Base-by-base conservation (phyloP, 2,888 invertebrate species). In the Diarsia mendica region DNA sequence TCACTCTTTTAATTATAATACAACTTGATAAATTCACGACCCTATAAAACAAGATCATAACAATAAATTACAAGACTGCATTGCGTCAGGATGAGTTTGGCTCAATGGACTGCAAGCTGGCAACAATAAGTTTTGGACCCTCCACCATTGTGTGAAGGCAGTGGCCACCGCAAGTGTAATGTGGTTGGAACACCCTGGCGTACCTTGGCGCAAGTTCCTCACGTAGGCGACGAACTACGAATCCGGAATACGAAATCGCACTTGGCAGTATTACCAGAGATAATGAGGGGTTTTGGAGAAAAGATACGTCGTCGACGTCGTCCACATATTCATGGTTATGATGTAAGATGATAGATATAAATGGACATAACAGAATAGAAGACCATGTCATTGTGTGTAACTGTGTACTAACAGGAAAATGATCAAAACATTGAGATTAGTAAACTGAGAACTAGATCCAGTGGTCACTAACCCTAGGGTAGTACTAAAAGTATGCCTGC, bases 211-310 rank as follows among this genome's bases (percentile, higher is more conserved):
- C 79, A 71, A 68, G 80, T 69, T 85, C 73, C 82, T 87, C 89
- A 86, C 89, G 90, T 89, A 88, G 80, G 55, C 80, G 68, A 82
- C 72, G 77, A 77, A 67, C 72, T 75, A 84, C 83, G 77, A 68
- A 72, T 77, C 20, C 76, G 33, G 89, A 89, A 89, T 89, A 89
- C 82, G 66, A 85, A 88, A 83, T 84, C 70, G 60, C 44, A 77
- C 77, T 87, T 82, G 85, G 77, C 82, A 84, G 58, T 79, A 65
- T 76, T 67, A 72, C 72, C 70, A 51, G 70, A 76, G 72, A 75
- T 80, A 77, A 82, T 87, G 67, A 80, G 68, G 69, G 66, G 75
- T 63, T 75, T 75, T 66, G 65, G 28, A 55, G 65, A 84, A 74
- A 75, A 77, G 66, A 64, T 53, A 55, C 46, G n/a, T 61, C 10